Percentiles rank a stretch among this genome's conserved stretches.
These are phyloP conservation scores for Drosophila virilis DNA, from an alignment of 1,140 invertebrate genomes.

Conservation along the genomic window DNA sequence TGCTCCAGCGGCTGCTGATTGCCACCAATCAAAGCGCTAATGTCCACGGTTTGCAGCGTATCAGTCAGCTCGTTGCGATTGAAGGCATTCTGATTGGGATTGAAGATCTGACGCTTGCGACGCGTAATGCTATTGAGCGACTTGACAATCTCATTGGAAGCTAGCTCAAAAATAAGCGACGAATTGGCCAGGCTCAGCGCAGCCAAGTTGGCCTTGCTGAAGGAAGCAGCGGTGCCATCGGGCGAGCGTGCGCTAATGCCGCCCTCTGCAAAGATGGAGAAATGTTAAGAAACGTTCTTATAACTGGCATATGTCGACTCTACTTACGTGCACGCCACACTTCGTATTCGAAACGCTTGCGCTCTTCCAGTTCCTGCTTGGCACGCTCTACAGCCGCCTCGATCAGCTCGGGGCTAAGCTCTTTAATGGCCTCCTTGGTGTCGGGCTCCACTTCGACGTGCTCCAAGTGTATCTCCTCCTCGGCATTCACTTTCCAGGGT, in stretches of 20 bases:
- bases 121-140: conserved; percentile 86
- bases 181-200: conserved; percentile 93
- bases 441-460: conserved; percentile 75
- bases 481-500: conserved; percentile 52
- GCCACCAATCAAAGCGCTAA: conserved; percentile 86
- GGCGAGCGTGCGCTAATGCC: conserved; percentile 93
- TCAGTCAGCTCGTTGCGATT: conserved; percentile 89
- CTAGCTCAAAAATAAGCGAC: conserved; percentile 94
- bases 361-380: conserved; percentile 88
- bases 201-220: conserved; percentile 93
- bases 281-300: not conserved
- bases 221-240: conserved; percentile 93
- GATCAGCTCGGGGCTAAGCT: conserved; percentile 85
- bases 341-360: conserved; percentile 91
- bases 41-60: conserved; percentile 90
- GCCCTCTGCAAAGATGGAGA: conserved; percentile 85
- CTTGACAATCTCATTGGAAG: conserved; percentile 93
- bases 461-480: conserved; percentile 63
- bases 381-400: conserved; percentile 89
- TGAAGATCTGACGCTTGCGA: conserved; percentile 90
- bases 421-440: conserved; percentile 72
- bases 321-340: conserved; percentile 86
- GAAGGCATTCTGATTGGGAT: conserved; percentile 88
- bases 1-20: conserved; percentile 55
- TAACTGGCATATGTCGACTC: too few relatives aligned